Percentiles rank a stretch among this genome's conserved stretches.
These are phyloP conservation scores for Neodiprion lecontei DNA, from an alignment of 1,140 invertebrate species.

Conservation along the genomic window DNA sequence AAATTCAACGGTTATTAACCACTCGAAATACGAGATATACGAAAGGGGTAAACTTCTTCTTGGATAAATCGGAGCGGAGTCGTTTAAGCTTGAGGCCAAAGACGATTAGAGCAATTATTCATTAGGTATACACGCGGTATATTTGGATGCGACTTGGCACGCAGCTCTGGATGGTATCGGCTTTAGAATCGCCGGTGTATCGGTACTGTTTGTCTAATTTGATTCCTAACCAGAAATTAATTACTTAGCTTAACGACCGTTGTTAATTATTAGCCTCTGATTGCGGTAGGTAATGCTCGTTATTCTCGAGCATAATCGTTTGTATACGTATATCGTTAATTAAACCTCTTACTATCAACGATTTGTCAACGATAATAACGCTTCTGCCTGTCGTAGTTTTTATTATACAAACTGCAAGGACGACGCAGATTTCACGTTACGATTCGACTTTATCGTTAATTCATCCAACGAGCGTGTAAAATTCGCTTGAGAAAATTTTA, in stretches of 20 bases:
- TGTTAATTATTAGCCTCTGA: background rate
- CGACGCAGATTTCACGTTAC: too few relatives aligned
- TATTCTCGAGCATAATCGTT: background rate
- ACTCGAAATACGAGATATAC: background rate
- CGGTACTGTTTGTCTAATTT: background rate
- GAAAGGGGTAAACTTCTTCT: background rate
- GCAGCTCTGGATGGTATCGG: background rate
- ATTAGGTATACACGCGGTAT: background rate
- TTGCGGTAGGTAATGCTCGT: slow-evolving; percentile 1
- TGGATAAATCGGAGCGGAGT: background rate
- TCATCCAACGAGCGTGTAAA: too few relatives aligned
- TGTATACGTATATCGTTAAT: background rate
- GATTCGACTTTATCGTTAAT: too few relatives aligned
- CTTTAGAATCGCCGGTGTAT: too few relatives aligned
- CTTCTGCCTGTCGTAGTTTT: background rate
- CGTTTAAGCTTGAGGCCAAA: background rate
- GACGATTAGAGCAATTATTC: background rate
- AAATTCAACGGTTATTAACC: too few relatives aligned
- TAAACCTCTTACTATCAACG: background rate
- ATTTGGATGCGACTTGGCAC: background rate
- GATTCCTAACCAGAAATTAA: background rate
- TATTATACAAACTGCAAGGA: too few relatives aligned
- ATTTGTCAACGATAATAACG: background rate
- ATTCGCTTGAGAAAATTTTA: too few relatives aligned
- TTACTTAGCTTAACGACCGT: background rate